Evolutionary conservation across 2,113 vertebrate species (phyloP).

Genomic region (Perca flavescens): DNA sequence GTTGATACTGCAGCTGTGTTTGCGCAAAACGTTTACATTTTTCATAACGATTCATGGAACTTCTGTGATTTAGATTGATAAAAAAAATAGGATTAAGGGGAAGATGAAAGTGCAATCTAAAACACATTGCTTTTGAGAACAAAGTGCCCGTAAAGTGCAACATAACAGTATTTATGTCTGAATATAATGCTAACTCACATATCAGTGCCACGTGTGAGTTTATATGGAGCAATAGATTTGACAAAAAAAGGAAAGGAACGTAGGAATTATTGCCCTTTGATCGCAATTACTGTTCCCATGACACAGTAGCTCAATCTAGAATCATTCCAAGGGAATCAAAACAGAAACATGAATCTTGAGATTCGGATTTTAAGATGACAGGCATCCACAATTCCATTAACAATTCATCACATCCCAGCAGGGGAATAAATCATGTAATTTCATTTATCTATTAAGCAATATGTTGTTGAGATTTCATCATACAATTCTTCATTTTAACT

Average conservation of each 20-base stretch:
- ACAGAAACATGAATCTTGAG: slow-evolving; percentile 42
- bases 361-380: slow-evolving; percentile 38
- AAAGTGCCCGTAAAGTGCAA: not conserved
- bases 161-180: not conserved
- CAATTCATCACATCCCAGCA: slow-evolving; percentile 38
- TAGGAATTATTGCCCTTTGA: slow-evolving; percentile 20
- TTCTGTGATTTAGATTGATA: not conserved
- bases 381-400: slow-evolving; percentile 53
- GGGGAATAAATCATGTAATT: slow-evolving; percentile 36
- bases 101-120: not conserved
- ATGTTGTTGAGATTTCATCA: slow-evolving; percentile 46
- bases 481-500: slow-evolving; percentile 42
- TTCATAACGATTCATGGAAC: not conserved
- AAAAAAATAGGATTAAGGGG: not conserved
- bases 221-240: not conserved
- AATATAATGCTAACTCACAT: not conserved
- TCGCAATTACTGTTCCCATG: slow-evolving; percentile 19
- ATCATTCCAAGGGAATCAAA: slow-evolving; percentile 4
- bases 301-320: slow-evolving; percentile 16
- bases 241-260: not conserved
- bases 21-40: slow-evolving; percentile 21
- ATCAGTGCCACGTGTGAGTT: not conserved
- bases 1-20: slow-evolving; percentile 26
- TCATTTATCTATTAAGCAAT: slow-evolving; percentile 56
- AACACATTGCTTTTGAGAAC: not conserved